Percentiles rank a stretch among this genome's conserved stretches.
These are phyloP conservation scores for Magallana angulata DNA, from an alignment of 1,140 invertebrate genomes.

Conservation along the genomic window DNA sequence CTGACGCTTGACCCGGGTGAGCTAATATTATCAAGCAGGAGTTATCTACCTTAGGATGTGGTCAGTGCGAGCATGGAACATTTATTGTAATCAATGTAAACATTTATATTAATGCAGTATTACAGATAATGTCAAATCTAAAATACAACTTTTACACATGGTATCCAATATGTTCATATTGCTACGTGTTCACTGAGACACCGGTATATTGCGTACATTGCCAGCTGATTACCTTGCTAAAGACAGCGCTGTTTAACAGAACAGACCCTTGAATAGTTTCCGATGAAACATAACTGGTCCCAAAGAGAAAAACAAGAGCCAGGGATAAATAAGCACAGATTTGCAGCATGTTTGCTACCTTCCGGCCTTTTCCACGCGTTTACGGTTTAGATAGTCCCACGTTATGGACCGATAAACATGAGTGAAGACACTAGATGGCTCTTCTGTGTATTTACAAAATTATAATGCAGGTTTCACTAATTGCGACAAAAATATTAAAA, in stretches of 20 bases:
- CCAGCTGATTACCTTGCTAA: conserved; percentile 29
- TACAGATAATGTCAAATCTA: too few relatives aligned
- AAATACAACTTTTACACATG: too few relatives aligned
- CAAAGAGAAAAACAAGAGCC: background rate
- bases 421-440: conserved; percentile 16
- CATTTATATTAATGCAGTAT: too few relatives aligned
- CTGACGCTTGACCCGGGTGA: too few relatives aligned
- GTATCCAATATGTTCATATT: too few relatives aligned
- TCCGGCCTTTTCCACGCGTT: conserved; percentile 8
- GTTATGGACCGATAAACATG: conserved; percentile 27
- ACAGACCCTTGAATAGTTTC: conserved; percentile 8
- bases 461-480: conserved; percentile 8
- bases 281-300: background rate
- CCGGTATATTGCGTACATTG: too few relatives aligned
- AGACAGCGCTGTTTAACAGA: conserved; percentile 12
- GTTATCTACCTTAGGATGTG: too few relatives aligned
- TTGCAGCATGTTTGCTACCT: conserved; percentile 4
- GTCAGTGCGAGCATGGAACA: too few relatives aligned
- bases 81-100: too few relatives aligned
- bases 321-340: background rate
- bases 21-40: too few relatives aligned
- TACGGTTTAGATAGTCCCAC: background rate
- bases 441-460: conserved; percentile 1
- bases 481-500: background rate
- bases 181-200: too few relatives aligned